phyloP scores from a whole-genome alignment of 2,888 invertebrate species.

The Patella depressa region DNA sequence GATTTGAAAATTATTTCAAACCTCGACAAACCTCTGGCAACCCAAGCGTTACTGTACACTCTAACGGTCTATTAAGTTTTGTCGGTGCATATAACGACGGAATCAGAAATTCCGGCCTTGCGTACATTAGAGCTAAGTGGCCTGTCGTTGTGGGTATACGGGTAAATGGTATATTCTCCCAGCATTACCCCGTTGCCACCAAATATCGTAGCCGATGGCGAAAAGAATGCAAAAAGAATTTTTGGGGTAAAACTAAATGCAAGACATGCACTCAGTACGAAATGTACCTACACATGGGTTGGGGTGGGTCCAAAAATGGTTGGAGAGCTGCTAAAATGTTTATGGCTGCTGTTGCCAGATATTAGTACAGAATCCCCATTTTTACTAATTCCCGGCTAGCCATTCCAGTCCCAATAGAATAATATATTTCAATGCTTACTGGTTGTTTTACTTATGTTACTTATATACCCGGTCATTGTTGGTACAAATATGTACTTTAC shows the following conservation, averaged over 20 bases:
- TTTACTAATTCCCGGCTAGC: no score
- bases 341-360: conserved; percentile 27
- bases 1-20: conserved; percentile 26
- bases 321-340: conserved; percentile 29
- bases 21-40: conserved; percentile 16
- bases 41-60: conserved; percentile 11
- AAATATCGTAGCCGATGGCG: conserved; percentile 21
- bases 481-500: no score
- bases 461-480: no score
- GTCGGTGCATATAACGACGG: conserved; percentile 25
- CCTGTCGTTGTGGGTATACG: conserved; percentile 29
- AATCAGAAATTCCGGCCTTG: conserved; percentile 13
- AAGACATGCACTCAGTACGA: conserved; percentile 20
- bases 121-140: conserved; percentile 25
- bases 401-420: no score
- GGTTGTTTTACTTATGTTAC: no score
- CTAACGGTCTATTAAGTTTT: not conserved
- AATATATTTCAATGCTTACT: no score
- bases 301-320: conserved; percentile 27
- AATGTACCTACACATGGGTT: conserved; percentile 34
- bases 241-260: conserved; percentile 21
- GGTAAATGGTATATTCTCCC: conserved; percentile 24
- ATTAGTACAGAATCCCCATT: not conserved
- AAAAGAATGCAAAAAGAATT: conserved; percentile 17
- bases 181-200: conserved; percentile 35